Evolutionary conservation across 2,113 vertebrate genomes (phyloP), one percentile per base, ranked within the genome.

Genomic region (Dasyurus viverrinus): DNA sequence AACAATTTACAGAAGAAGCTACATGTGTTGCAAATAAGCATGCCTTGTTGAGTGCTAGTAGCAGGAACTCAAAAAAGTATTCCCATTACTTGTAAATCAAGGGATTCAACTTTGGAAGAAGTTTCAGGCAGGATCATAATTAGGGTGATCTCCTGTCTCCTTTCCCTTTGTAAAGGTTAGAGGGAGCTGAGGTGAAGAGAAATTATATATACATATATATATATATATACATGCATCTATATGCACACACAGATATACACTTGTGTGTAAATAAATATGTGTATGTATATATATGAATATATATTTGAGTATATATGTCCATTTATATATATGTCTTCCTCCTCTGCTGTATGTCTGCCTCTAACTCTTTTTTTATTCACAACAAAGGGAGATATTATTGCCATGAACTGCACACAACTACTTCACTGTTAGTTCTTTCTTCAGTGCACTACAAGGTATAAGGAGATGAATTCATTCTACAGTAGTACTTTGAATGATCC

Each of bases 381-480:
- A 94, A 95, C 92, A 96, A 94, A 97, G 92, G 93, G 91, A 47
- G 96, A 54, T 95, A 92, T 95, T 97, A 95, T n/a, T 90, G 95
- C 91, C 54, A 92, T 89, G 60, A 94, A 36, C 92, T 93, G 9
- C 36, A 93, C 68, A 97, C 91, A 97, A 93, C 91, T 90, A 47
- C 96, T 89, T 52, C 95, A 95, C 93, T 93, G 94, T 97, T 97
- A 94, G 89, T 95, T 97, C 93, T 89, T 94, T 96, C 95, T 92
- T 94, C 97, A 97, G 93, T 94, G 93, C 91, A 55, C 93, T 84
- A 91, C 60, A 93, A 42, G 46, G 90, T 57, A 50, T 84, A 19
- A 36, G 54, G 53, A 95, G 52, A 89, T 68, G 55, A 90, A 84
- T 76, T 97, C 92, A 96, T 93, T 95, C 94, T 53, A 53, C 0